These are phyloP conservation scores for Clarias magur DNA, from an alignment of 2,113 vertebrate genomes.

Conservation along the genomic window DNA sequence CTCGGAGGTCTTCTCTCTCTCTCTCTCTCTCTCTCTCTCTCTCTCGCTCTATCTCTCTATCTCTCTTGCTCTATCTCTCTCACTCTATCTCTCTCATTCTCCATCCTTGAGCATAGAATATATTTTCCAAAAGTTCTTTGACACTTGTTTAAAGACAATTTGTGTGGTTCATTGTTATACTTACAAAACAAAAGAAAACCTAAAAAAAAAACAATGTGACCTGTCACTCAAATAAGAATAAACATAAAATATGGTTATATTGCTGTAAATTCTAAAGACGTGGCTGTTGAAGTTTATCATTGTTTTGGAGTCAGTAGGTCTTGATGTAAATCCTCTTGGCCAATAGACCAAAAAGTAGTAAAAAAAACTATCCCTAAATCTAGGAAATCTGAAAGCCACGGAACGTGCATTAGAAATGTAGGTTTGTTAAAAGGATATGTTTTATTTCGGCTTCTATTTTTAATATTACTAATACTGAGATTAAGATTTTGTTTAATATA, in stretches of 20 bases:
- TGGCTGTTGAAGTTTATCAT: not conserved
- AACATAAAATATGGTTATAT: not conserved
- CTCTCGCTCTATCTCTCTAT: slow-evolving; percentile 37
- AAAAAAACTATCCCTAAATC: not conserved
- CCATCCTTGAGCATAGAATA: not conserved
- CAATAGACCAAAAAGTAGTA: not conserved
- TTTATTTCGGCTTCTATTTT: not conserved
- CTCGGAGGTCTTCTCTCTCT: slow-evolving; percentile 12
- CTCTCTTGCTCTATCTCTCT: slow-evolving; percentile 20
- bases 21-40: slow-evolving; percentile 3
- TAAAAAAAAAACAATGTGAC: not conserved
- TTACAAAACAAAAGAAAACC: not conserved
- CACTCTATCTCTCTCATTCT: not conserved
- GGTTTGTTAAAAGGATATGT: not conserved
- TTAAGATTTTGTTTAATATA: not conserved
- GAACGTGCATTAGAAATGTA: not conserved
- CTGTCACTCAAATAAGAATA: not conserved
- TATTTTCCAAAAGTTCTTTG: not conserved
- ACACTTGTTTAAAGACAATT: not conserved
- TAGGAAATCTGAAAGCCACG: not conserved
- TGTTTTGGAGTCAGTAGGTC: not conserved
- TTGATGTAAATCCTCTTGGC: not conserved
- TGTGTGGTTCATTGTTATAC: not conserved
- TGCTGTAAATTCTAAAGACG: not conserved
- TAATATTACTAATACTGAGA: not conserved